Base-by-base conservation (phyloP, 37 sponge, comb jelly and placozoan genomes). In the Amphimedon queenslandica region DNA sequence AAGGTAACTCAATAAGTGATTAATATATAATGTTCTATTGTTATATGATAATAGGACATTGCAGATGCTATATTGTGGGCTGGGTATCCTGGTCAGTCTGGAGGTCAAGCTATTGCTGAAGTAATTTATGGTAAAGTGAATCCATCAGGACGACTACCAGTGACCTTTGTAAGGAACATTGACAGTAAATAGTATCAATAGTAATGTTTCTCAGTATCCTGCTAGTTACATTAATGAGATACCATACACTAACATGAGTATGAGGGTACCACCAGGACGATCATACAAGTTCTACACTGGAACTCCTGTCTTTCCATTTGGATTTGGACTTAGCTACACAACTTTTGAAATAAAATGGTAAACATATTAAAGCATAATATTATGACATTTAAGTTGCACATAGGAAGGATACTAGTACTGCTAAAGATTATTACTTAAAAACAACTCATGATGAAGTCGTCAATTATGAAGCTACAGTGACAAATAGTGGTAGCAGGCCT, bases 81-180 rank as follows among this genome's bases (percentile, higher is more conserved):
- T 30, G 90, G 90, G 1, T 89, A 89, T 36, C 85, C 90, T 27
- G 90, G 90, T 18, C 90, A 89, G 73, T 77, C 90, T 39, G 90
- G 90, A 33, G 90, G 90, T 41, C 76, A 80, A 39, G 90, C 85
- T 0, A 70, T 89, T 27, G 90, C 90, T 58, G 85, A 89, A 13
- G 85, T 89, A 25, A 42, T 89, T 11, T 84, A 57, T 74, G 90
- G 90, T 21, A 53, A 55, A 40, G 41, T 74, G 64, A 89, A 84
- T 39, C 90, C 90, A 27, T 84, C 85, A 37, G 90, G 90, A 55
- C 73, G 90, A 55, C 77, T 89, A 35, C 90, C 90, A 23, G 55
- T 65, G 32, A 89, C 90, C 20, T 70, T 84, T 29, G 84, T 88
- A 73, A 2, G 88, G 13, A 47, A 13, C 8, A 47, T 18, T 47